phyloP scores from a whole-genome alignment of 1,140 invertebrate species.

The Danaus plexippus region DNA sequence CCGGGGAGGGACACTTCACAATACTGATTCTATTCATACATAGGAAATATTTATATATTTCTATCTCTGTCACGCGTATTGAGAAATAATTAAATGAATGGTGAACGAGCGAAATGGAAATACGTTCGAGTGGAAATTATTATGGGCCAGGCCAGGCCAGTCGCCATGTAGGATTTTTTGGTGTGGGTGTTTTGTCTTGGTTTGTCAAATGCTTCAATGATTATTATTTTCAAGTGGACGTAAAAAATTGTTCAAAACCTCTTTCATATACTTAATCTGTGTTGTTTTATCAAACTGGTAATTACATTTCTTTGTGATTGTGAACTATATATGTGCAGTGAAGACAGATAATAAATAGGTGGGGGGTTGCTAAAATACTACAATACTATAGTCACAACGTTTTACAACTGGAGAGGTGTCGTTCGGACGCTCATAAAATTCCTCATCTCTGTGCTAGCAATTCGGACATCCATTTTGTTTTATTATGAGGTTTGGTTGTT shows the following conservation, averaged over 20 bases:
- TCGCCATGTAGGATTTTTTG: conserved; percentile 71
- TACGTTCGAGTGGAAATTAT: conserved; percentile 70
- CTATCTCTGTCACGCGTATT: conserved; percentile 59
- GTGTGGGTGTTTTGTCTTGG: conserved; percentile 71
- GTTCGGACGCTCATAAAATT: conserved; percentile 56
- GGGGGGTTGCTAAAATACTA: conserved; percentile 71
- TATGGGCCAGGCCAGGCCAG: conserved; percentile 64
- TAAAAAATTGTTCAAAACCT: conserved; percentile 56
- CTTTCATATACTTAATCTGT: conserved; percentile 38
- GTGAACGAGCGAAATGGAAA: conserved; percentile 67
- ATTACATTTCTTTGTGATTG: conserved; percentile 53
- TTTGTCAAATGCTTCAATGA: conserved; percentile 70
- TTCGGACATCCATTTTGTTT: conserved; percentile 71
- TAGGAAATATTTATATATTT: conserved; percentile 67
- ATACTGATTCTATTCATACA: conserved; percentile 68
- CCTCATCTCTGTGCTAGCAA: conserved; percentile 56
- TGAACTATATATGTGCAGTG: conserved; percentile 50
- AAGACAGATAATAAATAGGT: conserved; percentile 65
- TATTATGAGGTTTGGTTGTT: conserved; percentile 68
- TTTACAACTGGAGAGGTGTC: conserved; percentile 65
- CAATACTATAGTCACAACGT: conserved; percentile 71
- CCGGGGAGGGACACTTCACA: conserved; percentile 68
- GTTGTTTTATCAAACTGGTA: conserved; percentile 36
- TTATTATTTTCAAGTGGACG: conserved; percentile 69
- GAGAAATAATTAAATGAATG: conserved; percentile 70